Conservation (phyloP, 2,797 vertebrate species). For the Chloroceryle amazona region DNA sequence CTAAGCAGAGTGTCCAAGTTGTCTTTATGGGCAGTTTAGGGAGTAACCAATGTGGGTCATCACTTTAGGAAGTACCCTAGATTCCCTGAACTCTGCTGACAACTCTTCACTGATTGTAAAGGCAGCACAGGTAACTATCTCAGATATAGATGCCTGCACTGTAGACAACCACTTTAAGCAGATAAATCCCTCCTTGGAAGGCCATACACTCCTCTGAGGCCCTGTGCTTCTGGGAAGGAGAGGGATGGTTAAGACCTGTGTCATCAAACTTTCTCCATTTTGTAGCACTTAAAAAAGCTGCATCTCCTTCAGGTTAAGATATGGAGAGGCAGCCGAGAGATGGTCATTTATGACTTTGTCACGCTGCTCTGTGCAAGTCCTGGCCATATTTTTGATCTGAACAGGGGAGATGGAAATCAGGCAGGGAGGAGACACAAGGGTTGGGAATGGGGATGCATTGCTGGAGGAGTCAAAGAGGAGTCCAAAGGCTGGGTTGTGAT, state of each 20-base stretch:
- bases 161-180: not conserved
- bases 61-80: not conserved
- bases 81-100: not conserved
- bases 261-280: not conserved
- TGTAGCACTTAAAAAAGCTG: not conserved
- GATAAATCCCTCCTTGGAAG: conserved; percentile 49
- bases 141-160: conserved; percentile 13
- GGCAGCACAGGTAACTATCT: conserved; percentile 12
- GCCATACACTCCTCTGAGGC: not conserved
- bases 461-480: not conserved
- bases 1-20: not conserved
- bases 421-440: not conserved
- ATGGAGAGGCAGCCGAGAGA: not conserved
- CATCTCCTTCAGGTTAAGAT: not conserved
- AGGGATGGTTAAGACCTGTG: not conserved
- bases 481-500: not conserved
- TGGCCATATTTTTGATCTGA: not conserved
- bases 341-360: not conserved
- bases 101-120: conserved; percentile 13
- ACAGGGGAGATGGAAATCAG: not conserved
- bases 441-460: not conserved
- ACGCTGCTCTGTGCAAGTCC: not conserved
- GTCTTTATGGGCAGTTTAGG: not conserved
- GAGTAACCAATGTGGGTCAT: not conserved
- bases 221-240: not conserved